Evolutionary conservation across 2,888 invertebrate species (phyloP).

Genomic region (Drosophila demipolita): DNA sequence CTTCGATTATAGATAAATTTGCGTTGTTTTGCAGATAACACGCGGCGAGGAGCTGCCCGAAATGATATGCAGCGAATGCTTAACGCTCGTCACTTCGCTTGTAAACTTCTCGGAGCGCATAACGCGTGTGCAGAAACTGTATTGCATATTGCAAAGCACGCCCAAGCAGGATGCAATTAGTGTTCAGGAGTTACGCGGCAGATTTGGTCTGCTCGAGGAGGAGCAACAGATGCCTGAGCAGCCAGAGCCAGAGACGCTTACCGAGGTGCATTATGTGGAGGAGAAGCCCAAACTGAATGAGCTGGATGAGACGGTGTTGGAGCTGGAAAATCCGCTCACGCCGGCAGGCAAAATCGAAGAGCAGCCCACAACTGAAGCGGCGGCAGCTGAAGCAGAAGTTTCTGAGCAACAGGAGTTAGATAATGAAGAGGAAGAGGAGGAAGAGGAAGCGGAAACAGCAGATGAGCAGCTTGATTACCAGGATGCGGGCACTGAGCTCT

Average conservation of each 20-base stretch:
- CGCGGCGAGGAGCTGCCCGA: slow-evolving; percentile 76
- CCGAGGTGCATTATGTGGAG: slow-evolving; percentile 65
- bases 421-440: background rate
- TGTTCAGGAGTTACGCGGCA: slow-evolving; percentile 55
- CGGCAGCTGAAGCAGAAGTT: background rate
- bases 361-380: background rate
- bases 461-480: slow-evolving; percentile 16
- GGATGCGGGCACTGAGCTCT: slow-evolving; percentile 26
- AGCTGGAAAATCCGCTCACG: slow-evolving; percentile 64
- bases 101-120: slow-evolving; percentile 80
- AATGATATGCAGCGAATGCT: slow-evolving; percentile 77
- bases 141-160: slow-evolving; percentile 64
- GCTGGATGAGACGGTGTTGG: slow-evolving; percentile 49
- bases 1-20: background rate
- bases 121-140: slow-evolving; percentile 81
- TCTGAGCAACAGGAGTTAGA: background rate
- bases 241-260: slow-evolving; percentile 47
- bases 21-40: slow-evolving; percentile 56
- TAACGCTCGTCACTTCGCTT: slow-evolving; percentile 73
- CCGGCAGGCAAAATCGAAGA: slow-evolving; percentile 29
- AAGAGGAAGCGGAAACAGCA: background rate
- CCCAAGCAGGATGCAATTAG: slow-evolving; percentile 28
- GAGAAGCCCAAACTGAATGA: slow-evolving; percentile 61
- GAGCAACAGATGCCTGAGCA: slow-evolving; percentile 3
- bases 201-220: slow-evolving; percentile 67